phyloP scores from a whole-genome alignment of 2,113 vertebrate genomes.

The Leucopsar rothschildi region DNA sequence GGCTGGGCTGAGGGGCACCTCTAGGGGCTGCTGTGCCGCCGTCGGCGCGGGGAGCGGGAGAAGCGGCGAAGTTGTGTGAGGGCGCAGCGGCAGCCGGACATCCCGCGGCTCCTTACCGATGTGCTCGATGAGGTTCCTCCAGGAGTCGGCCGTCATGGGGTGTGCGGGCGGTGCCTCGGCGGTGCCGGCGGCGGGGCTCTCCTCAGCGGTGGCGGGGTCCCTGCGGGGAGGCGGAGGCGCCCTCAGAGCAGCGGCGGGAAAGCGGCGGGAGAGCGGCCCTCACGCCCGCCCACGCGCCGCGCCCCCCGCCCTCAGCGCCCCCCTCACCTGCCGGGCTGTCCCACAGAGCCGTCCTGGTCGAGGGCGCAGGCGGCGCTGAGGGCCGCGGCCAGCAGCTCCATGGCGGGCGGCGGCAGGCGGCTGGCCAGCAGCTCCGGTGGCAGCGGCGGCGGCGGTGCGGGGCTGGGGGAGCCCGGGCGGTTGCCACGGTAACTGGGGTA shows the following conservation, averaged over 20 bases:
- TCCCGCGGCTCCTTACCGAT: conserved; percentile 65
- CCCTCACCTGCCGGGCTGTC: conserved; percentile 65
- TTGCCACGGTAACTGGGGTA: conserved; percentile 70
- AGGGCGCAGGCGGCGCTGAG: conserved; percentile 74
- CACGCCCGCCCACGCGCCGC: background rate
- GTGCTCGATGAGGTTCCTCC: conserved; percentile 78
- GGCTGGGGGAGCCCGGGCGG: conserved; percentile 63
- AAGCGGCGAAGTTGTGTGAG: background rate
- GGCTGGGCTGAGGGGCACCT: background rate
- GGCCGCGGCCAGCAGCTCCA: conserved; percentile 76
- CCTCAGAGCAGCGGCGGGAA: background rate
- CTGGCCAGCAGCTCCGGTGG: conserved; percentile 43
- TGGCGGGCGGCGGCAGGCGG: conserved; percentile 27
- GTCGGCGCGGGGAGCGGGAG: background rate
- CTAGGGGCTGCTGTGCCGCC: background rate
- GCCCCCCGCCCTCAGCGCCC: background rate
- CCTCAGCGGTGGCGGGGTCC: conserved; percentile 58
- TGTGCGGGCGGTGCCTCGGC: conserved; percentile 62
- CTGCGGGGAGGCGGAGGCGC: background rate
- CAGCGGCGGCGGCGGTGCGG: conserved; percentile 21
- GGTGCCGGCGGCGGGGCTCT: conserved; percentile 57
- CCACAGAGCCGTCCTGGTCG: conserved; percentile 68
- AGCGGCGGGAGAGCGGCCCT: background rate
- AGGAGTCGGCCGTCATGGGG: conserved; percentile 76
- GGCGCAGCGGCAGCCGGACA: background rate